Evolutionary conservation across 2,888 invertebrate genomes (phyloP).

Genomic region (Phengaris alcon): DNA sequence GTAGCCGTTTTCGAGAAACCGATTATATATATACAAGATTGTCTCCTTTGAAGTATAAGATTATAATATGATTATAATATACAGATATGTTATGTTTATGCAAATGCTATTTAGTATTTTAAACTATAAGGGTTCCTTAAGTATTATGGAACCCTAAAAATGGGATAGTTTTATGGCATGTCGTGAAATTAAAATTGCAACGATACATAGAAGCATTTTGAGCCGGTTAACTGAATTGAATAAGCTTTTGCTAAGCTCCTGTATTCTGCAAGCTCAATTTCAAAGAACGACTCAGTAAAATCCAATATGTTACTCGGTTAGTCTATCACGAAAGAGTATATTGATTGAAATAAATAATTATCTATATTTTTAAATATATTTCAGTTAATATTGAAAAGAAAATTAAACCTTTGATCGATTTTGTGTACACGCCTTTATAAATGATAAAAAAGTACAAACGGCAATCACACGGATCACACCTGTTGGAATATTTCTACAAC

Average conservation of each 20-base stretch:
- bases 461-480: neutral
- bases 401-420: neutral
- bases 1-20: no score
- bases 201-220: slow-evolving; percentile 6
- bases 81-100: no score
- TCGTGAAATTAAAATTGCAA: neutral
- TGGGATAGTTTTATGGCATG: neutral
- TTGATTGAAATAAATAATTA: neutral
- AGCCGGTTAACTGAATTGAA: neutral
- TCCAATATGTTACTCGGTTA: neutral
- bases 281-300: neutral
- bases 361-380: neutral
- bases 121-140: no score
- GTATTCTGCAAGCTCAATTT: neutral
- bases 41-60: no score
- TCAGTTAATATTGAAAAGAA: neutral
- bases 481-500: slow-evolving; percentile 19
- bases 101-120: no score
- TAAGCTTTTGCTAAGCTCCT: slow-evolving; percentile 7
- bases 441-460: slow-evolving; percentile 14
- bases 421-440: slow-evolving; percentile 6
- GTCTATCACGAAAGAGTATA: neutral
- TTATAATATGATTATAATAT: no score
- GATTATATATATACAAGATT: no score
- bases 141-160: neutral